Base-by-base conservation (phyloP, 2,888 invertebrate species). In the Sminthurides aquaticus region DNA sequence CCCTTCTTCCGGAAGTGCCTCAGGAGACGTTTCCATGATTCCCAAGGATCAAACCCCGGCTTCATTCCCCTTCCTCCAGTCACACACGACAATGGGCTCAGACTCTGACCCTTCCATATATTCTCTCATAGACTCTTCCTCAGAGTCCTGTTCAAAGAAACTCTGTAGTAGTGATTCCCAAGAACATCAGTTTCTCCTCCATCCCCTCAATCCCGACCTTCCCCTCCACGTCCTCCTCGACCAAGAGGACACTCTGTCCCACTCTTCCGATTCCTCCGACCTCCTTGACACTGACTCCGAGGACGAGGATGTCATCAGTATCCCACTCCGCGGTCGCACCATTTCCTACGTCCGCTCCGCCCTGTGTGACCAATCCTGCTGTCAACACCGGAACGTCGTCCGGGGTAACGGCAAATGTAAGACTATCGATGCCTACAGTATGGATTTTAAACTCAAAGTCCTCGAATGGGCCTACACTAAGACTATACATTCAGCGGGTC, bases 391-490 rank as follows among this genome's bases (percentile, higher is more conserved):
- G 18, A 11, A 8, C 43, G 20, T 15, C 18, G 3, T 20, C 3
- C 5, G 20, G 22, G 22, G 52, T 18, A 52, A 22, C 20, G 52
- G 29, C 57, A 58, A 34, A 26, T 26, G 58, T 18, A 58, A 58
- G 20, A 29, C n/a, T 2, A 58, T 58, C 43, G 58, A 58, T 58
- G 58, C 34, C 26, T 43, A n/a, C 11, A 49, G 49, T 28, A 60
- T 49, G 60, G 60, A 60, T 22, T 60, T 60, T 49, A 60, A 60
- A 27, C 25, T 60, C 5, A 43, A 49, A 25, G 60, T 60, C 24
- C 60, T 60, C 1, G 25, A 26, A 2, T 60, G 60, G 60, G 60
- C 60, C 27, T 60, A 60, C 27, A 60, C n/a, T 15, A 60, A 60
- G 49, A 49, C 60, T 3, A 60, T 60, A 2, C 60, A 60, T 11